These are phyloP conservation scores for Melinaea menophilus DNA, from an alignment of 2,888 invertebrate species.

Conservation along the genomic window DNA sequence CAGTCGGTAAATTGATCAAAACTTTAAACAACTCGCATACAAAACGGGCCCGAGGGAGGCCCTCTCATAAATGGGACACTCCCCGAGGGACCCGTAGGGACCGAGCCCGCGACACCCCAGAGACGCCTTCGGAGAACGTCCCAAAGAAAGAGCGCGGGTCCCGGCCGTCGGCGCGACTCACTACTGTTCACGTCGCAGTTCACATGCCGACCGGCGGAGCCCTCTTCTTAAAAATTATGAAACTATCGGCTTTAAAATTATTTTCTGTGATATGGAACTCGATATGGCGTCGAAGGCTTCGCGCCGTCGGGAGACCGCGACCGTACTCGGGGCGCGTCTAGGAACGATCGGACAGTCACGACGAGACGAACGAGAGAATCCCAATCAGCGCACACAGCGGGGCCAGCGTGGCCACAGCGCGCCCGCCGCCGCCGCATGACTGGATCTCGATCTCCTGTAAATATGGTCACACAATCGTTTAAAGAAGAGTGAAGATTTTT, in stretches of 20 bases:
- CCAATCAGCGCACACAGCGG: constrained; percentile 45
- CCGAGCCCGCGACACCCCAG: not conserved
- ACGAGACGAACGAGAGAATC: constrained; percentile 44
- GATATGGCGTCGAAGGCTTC: constrained; percentile 36
- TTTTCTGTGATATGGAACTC: constrained; percentile 33
- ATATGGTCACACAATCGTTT: not conserved
- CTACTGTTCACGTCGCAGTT: constrained; percentile 43
- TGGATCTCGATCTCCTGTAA: constrained; percentile 81
- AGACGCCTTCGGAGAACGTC: not conserved
- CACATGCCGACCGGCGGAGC: constrained; percentile 49
- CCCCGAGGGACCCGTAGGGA: not conserved
- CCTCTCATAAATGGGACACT: constrained; percentile 10
- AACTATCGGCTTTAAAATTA: constrained; percentile 25
- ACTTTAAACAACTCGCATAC: constrained; percentile 51
- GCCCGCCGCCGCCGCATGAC: constrained; percentile 77
- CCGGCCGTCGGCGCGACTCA: constrained; percentile 21
- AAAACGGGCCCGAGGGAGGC: constrained; percentile 18
- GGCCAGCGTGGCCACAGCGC: constrained; percentile 44
- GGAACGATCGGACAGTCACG: constrained; percentile 57
- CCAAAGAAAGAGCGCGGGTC: constrained; percentile 10
- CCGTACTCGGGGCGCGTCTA: constrained; percentile 33
- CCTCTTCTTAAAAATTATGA: constrained; percentile 29
- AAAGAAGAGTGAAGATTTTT: not conserved
- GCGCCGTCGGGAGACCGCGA: constrained; percentile 29
- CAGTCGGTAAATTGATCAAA: constrained; percentile 75